Evolutionary conservation across 2,113 vertebrate species (phyloP).

Genomic region (Anhinga rufa): DNA sequence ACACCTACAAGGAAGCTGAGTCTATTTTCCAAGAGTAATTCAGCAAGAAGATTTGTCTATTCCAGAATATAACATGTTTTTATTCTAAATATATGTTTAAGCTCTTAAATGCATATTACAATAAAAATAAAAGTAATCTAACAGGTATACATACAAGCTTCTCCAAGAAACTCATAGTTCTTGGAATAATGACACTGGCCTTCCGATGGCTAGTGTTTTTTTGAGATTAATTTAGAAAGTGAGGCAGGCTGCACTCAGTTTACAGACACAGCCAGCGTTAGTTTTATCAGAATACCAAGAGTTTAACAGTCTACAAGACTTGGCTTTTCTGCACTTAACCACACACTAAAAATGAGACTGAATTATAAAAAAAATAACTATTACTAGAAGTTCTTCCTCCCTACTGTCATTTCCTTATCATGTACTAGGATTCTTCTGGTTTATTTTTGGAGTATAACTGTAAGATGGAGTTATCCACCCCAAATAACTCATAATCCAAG

Average conservation of each 20-base stretch:
- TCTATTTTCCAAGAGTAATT: background rate
- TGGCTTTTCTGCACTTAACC: background rate
- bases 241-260: background rate
- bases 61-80: background rate
- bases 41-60: background rate
- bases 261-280: background rate
- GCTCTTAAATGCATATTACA: background rate
- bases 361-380: background rate
- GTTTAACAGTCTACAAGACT: background rate
- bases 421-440: background rate
- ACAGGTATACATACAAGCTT: background rate
- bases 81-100: background rate
- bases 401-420: background rate
- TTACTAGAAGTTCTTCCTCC: background rate
- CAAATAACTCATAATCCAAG: background rate
- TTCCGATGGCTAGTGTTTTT: background rate
- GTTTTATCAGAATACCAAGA: background rate
- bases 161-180: background rate
- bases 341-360: background rate
- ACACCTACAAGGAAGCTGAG: background rate
- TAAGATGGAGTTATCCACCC: background rate
- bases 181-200: background rate
- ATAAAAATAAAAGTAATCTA: background rate
- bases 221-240: background rate
- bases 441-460: background rate